These are phyloP conservation scores for Antechinus flavipes DNA, from an alignment of 2,113 vertebrate species.

Conservation along the genomic window DNA sequence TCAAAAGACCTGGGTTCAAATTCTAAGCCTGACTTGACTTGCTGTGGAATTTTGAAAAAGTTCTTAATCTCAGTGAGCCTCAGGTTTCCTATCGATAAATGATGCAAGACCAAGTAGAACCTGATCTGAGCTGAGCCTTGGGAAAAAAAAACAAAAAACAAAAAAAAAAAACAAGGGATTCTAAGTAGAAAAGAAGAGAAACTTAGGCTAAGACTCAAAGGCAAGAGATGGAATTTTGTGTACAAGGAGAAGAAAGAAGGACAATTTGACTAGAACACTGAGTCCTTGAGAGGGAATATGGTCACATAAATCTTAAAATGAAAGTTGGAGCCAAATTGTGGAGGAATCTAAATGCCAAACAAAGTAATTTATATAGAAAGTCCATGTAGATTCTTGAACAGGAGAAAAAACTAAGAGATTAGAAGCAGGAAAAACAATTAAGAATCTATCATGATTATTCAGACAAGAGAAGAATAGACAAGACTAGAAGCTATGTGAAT, in stretches of 20 bases:
- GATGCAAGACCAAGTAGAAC: background rate
- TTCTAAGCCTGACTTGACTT: background rate
- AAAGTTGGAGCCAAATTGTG: background rate
- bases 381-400: background rate
- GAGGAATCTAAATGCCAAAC: background rate
- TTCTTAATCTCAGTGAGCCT: background rate
- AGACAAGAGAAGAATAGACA: background rate
- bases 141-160: too few relatives aligned
- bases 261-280: background rate
- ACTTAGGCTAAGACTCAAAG: background rate
- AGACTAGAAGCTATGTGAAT: background rate
- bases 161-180: background rate
- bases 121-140: background rate
- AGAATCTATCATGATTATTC: background rate
- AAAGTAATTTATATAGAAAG: background rate
- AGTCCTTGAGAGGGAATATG: background rate
- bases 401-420: background rate
- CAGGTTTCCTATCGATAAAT: background rate
- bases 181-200: background rate
- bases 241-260: background rate
- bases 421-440: background rate
- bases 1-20: background rate
- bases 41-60: background rate
- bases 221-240: background rate
- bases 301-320: background rate